Evolutionary conservation across 2,797 vertebrate species (phyloP), one percentile per base, ranked within the genome.

Genomic region (Taenioides sp.): DNA sequence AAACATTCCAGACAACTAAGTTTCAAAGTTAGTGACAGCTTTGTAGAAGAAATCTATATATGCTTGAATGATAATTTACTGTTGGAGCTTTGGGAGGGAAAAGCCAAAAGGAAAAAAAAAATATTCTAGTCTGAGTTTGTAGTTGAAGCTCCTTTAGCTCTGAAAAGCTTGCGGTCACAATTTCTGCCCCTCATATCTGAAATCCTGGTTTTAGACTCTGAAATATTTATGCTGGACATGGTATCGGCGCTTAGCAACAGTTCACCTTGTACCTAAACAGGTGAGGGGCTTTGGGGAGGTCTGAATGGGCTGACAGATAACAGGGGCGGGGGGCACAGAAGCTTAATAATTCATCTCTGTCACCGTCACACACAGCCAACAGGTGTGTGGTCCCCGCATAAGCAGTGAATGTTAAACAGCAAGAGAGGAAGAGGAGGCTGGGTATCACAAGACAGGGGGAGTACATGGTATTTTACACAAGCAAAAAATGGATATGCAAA

Each of bases 321-420:
- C 82, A 67, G 70, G 54, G 80, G 72, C 25, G 69, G 65, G 74
- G 76, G 65, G 70, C 50, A 23, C 73, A 64, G 67, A 62, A 27
- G 25, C 65, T 90, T 72, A 87, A 88, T 89, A 85, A 90, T 91
- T 85, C 69, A 90, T 84, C 70, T 72, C 67, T 70, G 80, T 83
- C 75, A 57, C 70, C 28, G 65, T 47, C 76, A 86, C 73, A 86
- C 73, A 58, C 76, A 77, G 72, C 71, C 79, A 74, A 79, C 75
- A 80, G 81, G 80, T 81, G 74, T 73, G 74, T 17, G 70, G 76
- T 76, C 40, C 3, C 40, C 55, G 69, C 60, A 73, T 79, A 73
- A 68, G 67, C 52, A 68, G 10, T 65, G 34, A 70, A 79, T 9
- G 34, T 28, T 69, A 59, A 68, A 57, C 34, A 57, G 57, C 5